phyloP scores from a whole-genome alignment of 2,888 invertebrate genomes.

The Entomobrya proxima region DNA sequence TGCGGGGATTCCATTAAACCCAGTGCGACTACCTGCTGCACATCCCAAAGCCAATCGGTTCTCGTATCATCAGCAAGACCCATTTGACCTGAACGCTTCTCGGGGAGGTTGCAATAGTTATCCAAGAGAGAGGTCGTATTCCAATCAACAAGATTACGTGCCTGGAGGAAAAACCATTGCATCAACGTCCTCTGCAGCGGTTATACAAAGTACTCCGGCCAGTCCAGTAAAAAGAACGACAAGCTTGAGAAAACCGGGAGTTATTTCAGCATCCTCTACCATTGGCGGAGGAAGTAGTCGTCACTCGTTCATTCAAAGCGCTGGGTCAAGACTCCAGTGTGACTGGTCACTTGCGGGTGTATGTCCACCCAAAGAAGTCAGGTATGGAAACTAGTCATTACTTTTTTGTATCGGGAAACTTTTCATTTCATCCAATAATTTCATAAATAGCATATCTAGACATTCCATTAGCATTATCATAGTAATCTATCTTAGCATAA shows the following conservation, averaged over 20 bases:
- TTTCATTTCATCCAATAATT: too few relatives aligned
- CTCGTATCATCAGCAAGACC: constrained; percentile 51
- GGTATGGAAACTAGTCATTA: background rate
- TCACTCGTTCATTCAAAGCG: constrained; percentile 52
- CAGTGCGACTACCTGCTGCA: constrained; percentile 41
- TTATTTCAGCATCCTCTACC: constrained; percentile 30
- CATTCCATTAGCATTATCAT: too few relatives aligned
- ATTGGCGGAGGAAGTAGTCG: constrained; percentile 43
- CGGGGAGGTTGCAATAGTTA: constrained; percentile 55
- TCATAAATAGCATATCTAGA: too few relatives aligned
- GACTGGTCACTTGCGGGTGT: constrained; percentile 75
- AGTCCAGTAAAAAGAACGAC: constrained; percentile 67
- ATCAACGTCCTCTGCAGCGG: constrained; percentile 2
- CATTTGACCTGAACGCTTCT: background rate
- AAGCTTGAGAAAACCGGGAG: constrained; percentile 63
- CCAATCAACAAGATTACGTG: constrained; percentile 26
- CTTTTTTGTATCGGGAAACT: too few relatives aligned
- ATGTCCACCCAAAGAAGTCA: constrained; percentile 70
- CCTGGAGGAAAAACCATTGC: constrained; percentile 45
- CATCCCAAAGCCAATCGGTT: constrained; percentile 44
- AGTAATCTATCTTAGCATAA: too few relatives aligned
- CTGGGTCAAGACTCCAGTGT: constrained; percentile 64
- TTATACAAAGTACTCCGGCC: constrained; percentile 62
- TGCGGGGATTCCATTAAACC: constrained; percentile 50
- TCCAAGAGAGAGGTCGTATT: constrained; percentile 53